phyloP scores from a whole-genome alignment of 2,113 vertebrate genomes.

The Nicator chloris region DNA sequence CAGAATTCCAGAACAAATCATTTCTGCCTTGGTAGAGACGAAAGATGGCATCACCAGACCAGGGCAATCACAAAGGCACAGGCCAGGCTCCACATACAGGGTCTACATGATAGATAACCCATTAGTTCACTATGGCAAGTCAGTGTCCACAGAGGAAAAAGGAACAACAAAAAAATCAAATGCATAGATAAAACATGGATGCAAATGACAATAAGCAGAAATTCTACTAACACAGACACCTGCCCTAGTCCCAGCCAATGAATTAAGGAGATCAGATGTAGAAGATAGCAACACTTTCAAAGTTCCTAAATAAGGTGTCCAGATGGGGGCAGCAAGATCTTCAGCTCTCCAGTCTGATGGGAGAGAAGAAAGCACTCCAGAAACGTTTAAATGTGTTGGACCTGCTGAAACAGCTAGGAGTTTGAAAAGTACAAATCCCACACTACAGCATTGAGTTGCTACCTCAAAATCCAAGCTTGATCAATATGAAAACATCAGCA shows the following conservation, averaged over 20 bases:
- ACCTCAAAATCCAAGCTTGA: neutral
- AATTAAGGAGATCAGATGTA: neutral
- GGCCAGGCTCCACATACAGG: slow-evolving; percentile 87
- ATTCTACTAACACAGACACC: neutral
- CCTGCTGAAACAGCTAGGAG: neutral
- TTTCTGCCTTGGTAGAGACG: slow-evolving; percentile 94
- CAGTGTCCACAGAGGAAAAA: neutral
- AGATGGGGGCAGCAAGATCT: neutral
- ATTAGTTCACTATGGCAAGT: neutral
- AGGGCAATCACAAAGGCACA: slow-evolving; percentile 95
- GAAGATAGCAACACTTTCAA: neutral
- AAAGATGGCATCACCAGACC: slow-evolving; percentile 98
- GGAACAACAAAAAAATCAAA: neutral
- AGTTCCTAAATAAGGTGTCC: neutral
- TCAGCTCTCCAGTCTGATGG: neutral
- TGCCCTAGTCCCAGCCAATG: neutral
- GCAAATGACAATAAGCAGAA: neutral
- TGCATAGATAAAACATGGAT: neutral
- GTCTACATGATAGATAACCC: slow-evolving; percentile 74
- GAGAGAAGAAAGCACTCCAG: neutral
- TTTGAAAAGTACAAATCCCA: neutral
- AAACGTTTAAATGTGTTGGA: neutral
- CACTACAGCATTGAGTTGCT: neutral
- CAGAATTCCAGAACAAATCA: slow-evolving; percentile 94
- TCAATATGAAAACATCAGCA: neutral